Evolutionary conservation across 64 coral and sea anemone species (phyloP).

Genomic region (Orbicella faveolata): DNA sequence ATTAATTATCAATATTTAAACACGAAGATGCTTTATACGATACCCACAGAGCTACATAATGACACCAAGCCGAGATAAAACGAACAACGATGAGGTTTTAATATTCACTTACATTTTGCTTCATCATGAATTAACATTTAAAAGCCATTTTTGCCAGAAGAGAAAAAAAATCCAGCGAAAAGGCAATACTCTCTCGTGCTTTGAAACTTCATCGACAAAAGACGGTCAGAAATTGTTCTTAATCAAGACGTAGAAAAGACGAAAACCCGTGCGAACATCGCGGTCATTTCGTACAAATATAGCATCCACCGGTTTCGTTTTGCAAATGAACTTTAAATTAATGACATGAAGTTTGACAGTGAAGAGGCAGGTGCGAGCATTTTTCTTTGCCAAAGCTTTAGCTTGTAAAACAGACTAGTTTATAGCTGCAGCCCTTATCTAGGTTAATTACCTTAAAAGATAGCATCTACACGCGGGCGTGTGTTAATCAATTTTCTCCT

Average conservation of each 20-base stretch:
- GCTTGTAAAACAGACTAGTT: conserved; percentile 8
- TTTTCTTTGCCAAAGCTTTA: conserved; percentile 23
- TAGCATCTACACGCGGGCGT: conserved; percentile 11
- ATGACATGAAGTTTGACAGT: conserved; percentile 29
- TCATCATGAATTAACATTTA: conserved; percentile 24
- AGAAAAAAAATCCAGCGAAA: background rate
- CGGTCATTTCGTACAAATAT: background rate
- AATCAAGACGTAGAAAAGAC: background rate
- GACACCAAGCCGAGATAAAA: conserved; percentile 29
- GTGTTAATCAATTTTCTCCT: background rate
- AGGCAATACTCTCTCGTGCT: background rate
- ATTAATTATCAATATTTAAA: conserved; percentile 41
- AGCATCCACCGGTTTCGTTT: background rate
- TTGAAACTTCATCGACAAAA: background rate
- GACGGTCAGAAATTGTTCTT: background rate
- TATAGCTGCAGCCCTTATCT: conserved; percentile 8
- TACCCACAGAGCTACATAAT: conserved; percentile 18
- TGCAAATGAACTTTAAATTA: conserved; percentile 28
- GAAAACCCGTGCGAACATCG: background rate
- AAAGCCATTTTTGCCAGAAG: background rate
- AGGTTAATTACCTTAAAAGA: conserved; percentile 33
- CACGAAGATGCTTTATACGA: background rate
- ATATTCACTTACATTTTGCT: conserved; percentile 36
- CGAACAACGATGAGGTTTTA: conserved; percentile 33
- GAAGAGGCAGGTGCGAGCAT: conserved; percentile 2